These are phyloP conservation scores for Ardeotis arabs DNA, from an alignment of 2,113 vertebrate genomes.

Conservation along the genomic window DNA sequence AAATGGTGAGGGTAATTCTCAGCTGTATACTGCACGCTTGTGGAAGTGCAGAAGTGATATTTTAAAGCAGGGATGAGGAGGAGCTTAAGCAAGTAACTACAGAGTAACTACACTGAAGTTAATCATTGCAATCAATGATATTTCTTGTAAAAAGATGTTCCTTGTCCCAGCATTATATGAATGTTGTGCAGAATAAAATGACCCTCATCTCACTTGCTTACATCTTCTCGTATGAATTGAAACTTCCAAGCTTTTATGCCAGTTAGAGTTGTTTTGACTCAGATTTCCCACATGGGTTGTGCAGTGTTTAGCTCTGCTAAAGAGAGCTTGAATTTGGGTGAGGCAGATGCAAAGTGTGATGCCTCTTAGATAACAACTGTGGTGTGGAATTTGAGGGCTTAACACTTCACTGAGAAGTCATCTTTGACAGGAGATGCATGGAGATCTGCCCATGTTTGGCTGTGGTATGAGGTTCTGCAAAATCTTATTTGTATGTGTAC, in stretches of 20 bases:
- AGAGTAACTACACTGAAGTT: background rate
- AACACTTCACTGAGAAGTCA: background rate
- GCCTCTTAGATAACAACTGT: background rate
- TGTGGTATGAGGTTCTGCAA: background rate
- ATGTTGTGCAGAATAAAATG: background rate
- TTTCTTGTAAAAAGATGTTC: background rate
- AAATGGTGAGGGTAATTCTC: background rate
- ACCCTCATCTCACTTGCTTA: background rate
- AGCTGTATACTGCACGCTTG: background rate
- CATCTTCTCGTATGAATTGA: background rate
- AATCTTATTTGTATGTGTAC: background rate
- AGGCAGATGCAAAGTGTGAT: background rate
- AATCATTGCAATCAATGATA: background rate
- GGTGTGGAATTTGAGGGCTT: background rate
- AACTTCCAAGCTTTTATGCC: background rate
- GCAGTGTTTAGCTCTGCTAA: background rate
- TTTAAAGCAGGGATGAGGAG: background rate
- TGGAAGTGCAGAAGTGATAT: background rate
- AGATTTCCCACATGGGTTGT: background rate
- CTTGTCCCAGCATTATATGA: background rate
- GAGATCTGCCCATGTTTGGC: background rate
- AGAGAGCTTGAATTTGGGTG: background rate
- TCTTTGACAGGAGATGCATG: background rate
- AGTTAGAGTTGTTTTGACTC: background rate
- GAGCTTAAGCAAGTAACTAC: background rate